These are phyloP conservation scores for Exaiptasia diaphana DNA, from an alignment of 64 coral and sea anemone species.

Conservation along the genomic window DNA sequence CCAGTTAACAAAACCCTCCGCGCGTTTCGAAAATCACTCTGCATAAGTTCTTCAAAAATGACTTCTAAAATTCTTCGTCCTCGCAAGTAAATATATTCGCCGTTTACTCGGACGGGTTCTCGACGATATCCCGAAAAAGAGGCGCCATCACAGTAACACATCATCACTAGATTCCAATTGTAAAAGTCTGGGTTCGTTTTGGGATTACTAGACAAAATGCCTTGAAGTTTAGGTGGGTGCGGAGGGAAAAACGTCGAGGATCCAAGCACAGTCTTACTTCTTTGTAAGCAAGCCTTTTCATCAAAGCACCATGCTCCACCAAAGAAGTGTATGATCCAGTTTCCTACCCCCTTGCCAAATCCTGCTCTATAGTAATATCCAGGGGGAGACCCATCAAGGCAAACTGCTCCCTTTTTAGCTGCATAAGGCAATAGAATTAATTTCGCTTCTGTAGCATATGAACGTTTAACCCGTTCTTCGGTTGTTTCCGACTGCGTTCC, in stretches of 20 bases:
- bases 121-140: constrained; percentile 83
- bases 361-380: constrained; percentile 86
- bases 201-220: constrained; percentile 63
- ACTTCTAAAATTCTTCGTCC: constrained; percentile 82
- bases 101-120: constrained; percentile 71
- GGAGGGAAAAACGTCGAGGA: constrained; percentile 69
- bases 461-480: not conserved
- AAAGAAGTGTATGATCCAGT: constrained; percentile 90
- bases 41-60: constrained; percentile 66
- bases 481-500: not conserved
- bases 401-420: constrained; percentile 73
- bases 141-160: constrained; percentile 90
- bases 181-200: constrained; percentile 81
- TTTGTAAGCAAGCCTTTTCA: constrained; percentile 78
- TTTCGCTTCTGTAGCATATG: constrained; percentile 26
- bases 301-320: constrained; percentile 98
- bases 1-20: constrained; percentile 75
- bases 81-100: constrained; percentile 67
- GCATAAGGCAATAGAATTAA: constrained; percentile 46
- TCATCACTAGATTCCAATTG: constrained; percentile 84
- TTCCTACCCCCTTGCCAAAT: constrained; percentile 40
- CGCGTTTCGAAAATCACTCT: constrained; percentile 54
- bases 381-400: constrained; percentile 88
- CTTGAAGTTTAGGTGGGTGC: constrained; percentile 72
- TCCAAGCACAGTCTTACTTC: constrained; percentile 71